Conservation (phyloP, 2,113 vertebrate species). For the Poecile atricapillus region DNA sequence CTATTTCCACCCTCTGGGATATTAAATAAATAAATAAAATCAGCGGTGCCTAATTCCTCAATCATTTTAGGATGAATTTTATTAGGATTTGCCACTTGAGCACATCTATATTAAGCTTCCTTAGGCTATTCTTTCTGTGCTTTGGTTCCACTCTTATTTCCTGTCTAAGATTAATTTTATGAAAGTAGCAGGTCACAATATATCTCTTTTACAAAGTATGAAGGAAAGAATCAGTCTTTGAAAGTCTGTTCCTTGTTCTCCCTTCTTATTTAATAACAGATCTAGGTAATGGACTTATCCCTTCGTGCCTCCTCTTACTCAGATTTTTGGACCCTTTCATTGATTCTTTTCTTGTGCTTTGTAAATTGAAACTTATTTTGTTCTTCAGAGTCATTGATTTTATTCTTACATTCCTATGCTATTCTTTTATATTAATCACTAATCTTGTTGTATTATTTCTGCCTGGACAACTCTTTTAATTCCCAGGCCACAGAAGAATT, state of each 20-base stretch:
- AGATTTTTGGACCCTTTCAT: background rate
- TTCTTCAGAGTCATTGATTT: background rate
- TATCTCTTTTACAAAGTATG: conserved; percentile 16
- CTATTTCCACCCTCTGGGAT: conserved; percentile 1
- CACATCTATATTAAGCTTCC: conserved; percentile 43
- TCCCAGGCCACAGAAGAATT: background rate
- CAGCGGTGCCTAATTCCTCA: conserved; percentile 10
- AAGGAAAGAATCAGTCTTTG: conserved; percentile 22
- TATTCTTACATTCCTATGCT: background rate
- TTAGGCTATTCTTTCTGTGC: conserved; percentile 28
- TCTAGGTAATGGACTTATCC: background rate
- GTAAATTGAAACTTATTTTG: background rate
- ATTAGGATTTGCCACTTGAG: conserved; percentile 38
- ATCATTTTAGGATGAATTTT: conserved; percentile 13
- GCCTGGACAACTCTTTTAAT: background rate
- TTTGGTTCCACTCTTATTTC: conserved; percentile 19
- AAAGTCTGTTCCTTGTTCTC: conserved; percentile 8
- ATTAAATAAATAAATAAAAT: conserved; percentile 39
- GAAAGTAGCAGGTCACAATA: conserved; percentile 9
- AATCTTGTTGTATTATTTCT: background rate
- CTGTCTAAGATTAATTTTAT: conserved; percentile 39
- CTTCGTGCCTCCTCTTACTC: background rate
- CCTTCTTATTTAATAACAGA: background rate
- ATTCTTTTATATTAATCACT: background rate
- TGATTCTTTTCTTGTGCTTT: background rate